A percentile compares a stretch with the other conserved stretches of the same genome.
phyloP scores from a whole-genome alignment of 2,797 vertebrate genomes.

The Eulemur albifrons region DNA sequence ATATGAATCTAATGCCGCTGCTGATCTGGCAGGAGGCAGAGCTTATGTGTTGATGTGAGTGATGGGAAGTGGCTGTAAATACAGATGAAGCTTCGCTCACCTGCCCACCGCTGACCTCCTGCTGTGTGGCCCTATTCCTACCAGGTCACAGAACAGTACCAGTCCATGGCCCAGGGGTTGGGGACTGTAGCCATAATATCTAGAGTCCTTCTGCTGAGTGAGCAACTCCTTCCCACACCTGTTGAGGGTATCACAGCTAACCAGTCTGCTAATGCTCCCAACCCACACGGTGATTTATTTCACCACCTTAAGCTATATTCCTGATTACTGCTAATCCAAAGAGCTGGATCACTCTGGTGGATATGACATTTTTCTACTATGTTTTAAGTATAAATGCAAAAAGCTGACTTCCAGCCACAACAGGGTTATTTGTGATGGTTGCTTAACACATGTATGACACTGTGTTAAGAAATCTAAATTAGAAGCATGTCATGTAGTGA shows the following conservation, averaged over 20 bases:
- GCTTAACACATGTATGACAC: not conserved
- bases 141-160: too few relatives aligned
- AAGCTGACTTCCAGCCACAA: constrained; percentile 63
- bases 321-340: constrained; percentile 49
- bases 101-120: too few relatives aligned
- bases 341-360: constrained; percentile 74
- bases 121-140: too few relatives aligned
- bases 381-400: constrained; percentile 76
- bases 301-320: constrained; percentile 4
- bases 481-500: constrained; percentile 39
- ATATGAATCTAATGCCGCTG: too few relatives aligned
- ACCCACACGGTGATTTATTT: not conserved
- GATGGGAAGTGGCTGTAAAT: too few relatives aligned
- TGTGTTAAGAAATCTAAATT: constrained; percentile 22
- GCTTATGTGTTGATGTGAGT: too few relatives aligned
- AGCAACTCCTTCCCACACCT: not conserved
- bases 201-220: not conserved
- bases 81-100: too few relatives aligned
- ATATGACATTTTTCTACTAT: constrained; percentile 69
- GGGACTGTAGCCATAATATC: not conserved
- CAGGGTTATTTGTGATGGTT: not conserved
- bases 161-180: too few relatives aligned
- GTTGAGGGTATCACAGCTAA: constrained; percentile 34
- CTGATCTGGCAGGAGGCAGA: too few relatives aligned
- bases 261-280: constrained; percentile 2